Percentiles rank a stretch among this genome's conserved stretches.
Evolutionary conservation across 2,888 invertebrate genomes (phyloP).

Genomic region (Lasioglossum malachurum): DNA sequence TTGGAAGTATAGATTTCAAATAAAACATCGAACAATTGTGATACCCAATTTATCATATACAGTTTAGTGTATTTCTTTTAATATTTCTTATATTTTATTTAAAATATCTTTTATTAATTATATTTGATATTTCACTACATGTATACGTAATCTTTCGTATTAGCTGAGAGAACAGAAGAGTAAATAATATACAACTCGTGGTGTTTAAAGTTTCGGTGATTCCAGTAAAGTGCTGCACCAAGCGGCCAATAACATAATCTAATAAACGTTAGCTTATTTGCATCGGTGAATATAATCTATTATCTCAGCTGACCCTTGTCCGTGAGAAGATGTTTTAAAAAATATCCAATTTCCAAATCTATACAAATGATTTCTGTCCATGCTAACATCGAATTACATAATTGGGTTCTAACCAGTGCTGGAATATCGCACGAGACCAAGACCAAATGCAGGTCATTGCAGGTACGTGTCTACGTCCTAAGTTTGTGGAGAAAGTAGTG

Average conservation of each 20-base stretch:
- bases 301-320: neutral
- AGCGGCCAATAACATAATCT: neutral
- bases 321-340: neutral
- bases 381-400: neutral
- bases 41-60: neutral
- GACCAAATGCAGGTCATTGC: too few relatives aligned
- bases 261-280: neutral
- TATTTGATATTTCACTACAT: slow-evolving; percentile 44
- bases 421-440: too few relatives aligned
- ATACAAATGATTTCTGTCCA: neutral
- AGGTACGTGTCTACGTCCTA: too few relatives aligned
- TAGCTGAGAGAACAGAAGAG: neutral
- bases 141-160: slow-evolving; percentile 53
- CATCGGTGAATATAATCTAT: neutral
- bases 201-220: neutral
- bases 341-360: neutral
- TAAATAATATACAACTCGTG: neutral
- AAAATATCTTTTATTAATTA: neutral
- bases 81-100: neutral
- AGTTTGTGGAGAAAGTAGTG: too few relatives aligned
- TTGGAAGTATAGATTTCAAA: neutral
- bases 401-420: neutral
- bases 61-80: neutral
- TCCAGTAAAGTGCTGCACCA: neutral
- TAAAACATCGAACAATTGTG: neutral